Evolutionary conservation across 2,888 invertebrate genomes (phyloP).

Genomic region (Diploptera punctata): DNA sequence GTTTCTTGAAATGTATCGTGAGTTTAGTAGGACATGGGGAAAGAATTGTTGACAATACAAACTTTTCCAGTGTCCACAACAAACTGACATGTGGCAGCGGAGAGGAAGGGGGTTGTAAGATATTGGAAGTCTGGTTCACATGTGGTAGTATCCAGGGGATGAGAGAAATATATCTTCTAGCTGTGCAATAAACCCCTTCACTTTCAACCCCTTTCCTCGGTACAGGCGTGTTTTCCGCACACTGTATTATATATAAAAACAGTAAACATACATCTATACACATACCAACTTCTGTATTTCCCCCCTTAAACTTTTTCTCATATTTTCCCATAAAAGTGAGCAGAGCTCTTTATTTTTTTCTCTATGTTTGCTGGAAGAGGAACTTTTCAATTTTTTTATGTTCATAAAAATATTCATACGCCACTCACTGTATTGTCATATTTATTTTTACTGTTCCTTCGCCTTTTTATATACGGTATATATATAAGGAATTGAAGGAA

Average conservation of each 20-base stretch:
- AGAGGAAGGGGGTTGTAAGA: background rate
- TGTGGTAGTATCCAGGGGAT: background rate
- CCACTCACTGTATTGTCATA: too few species aligned
- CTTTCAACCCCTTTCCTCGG: background rate
- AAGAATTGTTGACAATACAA: too few species aligned
- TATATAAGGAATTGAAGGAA: too few species aligned
- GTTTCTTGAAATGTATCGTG: too few species aligned
- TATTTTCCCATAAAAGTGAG: constrained; percentile 1
- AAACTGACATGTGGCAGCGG: background rate
- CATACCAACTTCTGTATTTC: background rate
- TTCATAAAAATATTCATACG: too few species aligned
- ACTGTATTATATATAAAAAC: background rate
- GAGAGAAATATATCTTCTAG: background rate
- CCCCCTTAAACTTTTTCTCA: background rate
- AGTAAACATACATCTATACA: background rate
- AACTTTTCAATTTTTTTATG: background rate
- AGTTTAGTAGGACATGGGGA: too few species aligned
- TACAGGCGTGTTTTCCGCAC: background rate
- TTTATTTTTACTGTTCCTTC: too few species aligned
- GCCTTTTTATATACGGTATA: too few species aligned
- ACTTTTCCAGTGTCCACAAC: too few species aligned
- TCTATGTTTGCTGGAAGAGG: background rate
- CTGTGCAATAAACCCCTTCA: background rate
- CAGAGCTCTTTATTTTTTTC: background rate
- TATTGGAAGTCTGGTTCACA: background rate